A percentile compares a stretch with the other conserved stretches of the same genome.
Evolutionary conservation across 1,140 invertebrate species (phyloP).

Genomic region (Hyles vespertilio): DNA sequence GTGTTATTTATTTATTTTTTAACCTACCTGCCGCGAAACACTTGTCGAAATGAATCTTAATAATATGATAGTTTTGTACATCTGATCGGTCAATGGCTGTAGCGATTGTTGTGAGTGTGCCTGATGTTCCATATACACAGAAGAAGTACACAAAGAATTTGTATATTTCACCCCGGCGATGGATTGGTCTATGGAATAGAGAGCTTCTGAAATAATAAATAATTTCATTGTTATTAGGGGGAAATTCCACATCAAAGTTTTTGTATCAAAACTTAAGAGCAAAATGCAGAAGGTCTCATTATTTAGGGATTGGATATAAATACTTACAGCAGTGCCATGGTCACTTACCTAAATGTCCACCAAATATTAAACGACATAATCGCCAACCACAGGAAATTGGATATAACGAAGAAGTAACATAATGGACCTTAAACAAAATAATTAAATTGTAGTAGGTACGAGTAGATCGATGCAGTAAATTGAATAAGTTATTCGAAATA

Average conservation of each 20-base stretch:
- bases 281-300: no score
- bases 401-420: conserved; percentile 79
- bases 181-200: neutral
- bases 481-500: no score
- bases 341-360: conserved; percentile 39
- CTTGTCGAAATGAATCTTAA: neutral
- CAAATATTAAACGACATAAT: conserved; percentile 82
- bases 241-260: neutral
- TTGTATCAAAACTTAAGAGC: neutral
- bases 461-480: no score
- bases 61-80: neutral
- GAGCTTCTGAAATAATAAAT: neutral
- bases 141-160: conserved; percentile 9
- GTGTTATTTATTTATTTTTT: neutral
- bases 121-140: conserved; percentile 4
- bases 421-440: conserved; percentile 15
- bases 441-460: no score
- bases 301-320: no score
- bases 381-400: conserved; percentile 86
- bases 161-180: neutral
- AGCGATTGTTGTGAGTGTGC: neutral
- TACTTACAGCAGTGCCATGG: no score
- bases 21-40: conserved; percentile 5
- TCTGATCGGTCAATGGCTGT: neutral
- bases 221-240: no score